These are phyloP conservation scores for Phyllotis vaccarum DNA, from an alignment of 2,797 vertebrate species.

Conservation along the genomic window DNA sequence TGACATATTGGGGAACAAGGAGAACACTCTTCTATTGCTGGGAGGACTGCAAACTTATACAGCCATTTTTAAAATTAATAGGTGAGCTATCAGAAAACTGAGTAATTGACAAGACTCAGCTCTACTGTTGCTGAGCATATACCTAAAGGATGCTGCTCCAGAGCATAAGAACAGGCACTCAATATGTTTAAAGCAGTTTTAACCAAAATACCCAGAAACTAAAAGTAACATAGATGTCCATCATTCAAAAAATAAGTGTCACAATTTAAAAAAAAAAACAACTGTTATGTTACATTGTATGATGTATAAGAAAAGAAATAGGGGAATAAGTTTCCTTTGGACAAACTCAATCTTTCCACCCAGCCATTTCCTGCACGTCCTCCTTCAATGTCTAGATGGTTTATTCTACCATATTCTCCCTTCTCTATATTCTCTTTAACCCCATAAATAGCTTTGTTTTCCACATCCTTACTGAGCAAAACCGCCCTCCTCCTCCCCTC, in stretches of 20 bases:
- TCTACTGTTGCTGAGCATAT: background rate
- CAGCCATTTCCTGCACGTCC: background rate
- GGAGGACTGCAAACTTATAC: background rate
- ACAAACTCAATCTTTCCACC: background rate
- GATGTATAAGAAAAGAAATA: background rate
- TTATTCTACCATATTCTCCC: background rate
- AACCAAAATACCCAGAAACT: too few species aligned
- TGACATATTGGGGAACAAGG: background rate
- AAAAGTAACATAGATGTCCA: too few species aligned
- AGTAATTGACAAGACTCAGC: background rate
- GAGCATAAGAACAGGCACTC: background rate
- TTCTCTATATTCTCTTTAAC: fast-evolving
- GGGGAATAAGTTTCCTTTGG: background rate
- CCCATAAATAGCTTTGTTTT: background rate
- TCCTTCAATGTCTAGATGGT: background rate
- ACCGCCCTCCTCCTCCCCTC: too few species aligned
- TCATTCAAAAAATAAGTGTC: background rate
- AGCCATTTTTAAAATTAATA: background rate
- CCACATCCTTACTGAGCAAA: background rate
- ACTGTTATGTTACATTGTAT: background rate
- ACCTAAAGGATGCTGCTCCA: background rate
- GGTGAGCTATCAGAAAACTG: background rate
- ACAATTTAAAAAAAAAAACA: too few species aligned
- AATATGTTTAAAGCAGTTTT: background rate
- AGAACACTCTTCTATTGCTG: background rate